phyloP scores from a whole-genome alignment of 2,888 invertebrate genomes.

The Brachypalpus laphriformis region DNA sequence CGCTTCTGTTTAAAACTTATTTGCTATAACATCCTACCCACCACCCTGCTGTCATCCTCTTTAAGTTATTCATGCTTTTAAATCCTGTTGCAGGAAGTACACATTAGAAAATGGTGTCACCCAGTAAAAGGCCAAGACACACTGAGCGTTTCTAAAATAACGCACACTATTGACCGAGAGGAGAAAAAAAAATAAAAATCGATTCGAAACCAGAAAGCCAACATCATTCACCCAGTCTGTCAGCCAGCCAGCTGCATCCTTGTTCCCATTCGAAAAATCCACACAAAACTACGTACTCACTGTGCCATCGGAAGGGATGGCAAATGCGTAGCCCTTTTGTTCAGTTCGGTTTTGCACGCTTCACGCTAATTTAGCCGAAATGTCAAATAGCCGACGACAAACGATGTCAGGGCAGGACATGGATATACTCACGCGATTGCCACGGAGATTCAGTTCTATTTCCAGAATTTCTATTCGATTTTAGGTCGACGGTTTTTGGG shows the following conservation, averaged over 20 bases:
- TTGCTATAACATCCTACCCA: too few species aligned
- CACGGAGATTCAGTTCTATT: conserved; percentile 25
- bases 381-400: conserved; percentile 74
- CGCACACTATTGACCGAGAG: conserved; percentile 27
- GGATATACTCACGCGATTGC: conserved; percentile 10
- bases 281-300: background rate
- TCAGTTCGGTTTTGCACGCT: conserved; percentile 81
- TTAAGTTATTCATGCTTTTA: background rate
- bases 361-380: conserved; percentile 81
- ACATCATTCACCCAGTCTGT: conserved; percentile 35
- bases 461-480: conserved; percentile 30
- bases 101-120: background rate
- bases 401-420: conserved; percentile 67
- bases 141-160: conserved; percentile 51
- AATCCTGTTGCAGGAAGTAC: background rate
- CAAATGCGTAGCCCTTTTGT: conserved; percentile 56
- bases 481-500: conserved; percentile 31
- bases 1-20: too few species aligned
- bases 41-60: too few species aligned
- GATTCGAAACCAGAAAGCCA: conserved; percentile 60
- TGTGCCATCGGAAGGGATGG: conserved; percentile 10
- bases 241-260: conserved; percentile 59
- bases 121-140: background rate
- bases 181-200: conserved; percentile 14
- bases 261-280: conserved; percentile 20